Evolutionary conservation across 2,113 vertebrate species (phyloP), one percentile per base, ranked within the genome.

Genomic region (Mormyrus lacerda): DNA sequence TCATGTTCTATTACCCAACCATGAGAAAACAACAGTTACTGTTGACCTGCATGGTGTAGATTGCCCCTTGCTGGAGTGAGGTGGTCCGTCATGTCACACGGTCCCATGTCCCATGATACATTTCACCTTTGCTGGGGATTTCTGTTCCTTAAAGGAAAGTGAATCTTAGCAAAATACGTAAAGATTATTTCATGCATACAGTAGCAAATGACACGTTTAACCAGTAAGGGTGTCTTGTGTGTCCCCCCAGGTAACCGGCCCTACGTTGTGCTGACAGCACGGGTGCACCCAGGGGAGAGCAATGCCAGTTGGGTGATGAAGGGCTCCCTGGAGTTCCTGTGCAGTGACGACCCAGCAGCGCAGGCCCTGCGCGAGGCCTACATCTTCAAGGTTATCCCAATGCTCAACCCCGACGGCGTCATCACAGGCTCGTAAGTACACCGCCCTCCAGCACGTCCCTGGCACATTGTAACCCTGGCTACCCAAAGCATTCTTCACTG

Each of bases 241-340:
- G 15, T 44, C 21, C 19, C 45, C 86, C 1, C 93, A 99, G 98
- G 94, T 55, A 96, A 84, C 47, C 97, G 98, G 2, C 96, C 95
- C 0, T 98, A 94, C 3, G 95, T 98, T 39, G 95, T 99, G 51
- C 94, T 99, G 31, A 96, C 96, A 0, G 96, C 96, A 1, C 95
- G 97, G 0, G 97, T 99, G 31, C 98, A 99, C 90, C 98, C 98
- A 0, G 97, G 98, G 0, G 98, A 99, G 92, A 97, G 97, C 91
- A 99, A 99, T 44, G 94, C 97, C 91, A 99, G 98, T 31, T 99
- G 98, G 98, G 97, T 98, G 83, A 98, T 99, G 97, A 98, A 97
- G 93, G 98, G 98, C 0, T 96, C 97, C 1, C 90, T 99, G 93
- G 98, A 98, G 92, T 99, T 99, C 91, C 95, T 99, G 2, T 94